Percentiles rank a stretch among this genome's conserved stretches.
These are phyloP conservation scores for Sebastiscus albofasciatus DNA, from an alignment of 2,797 vertebrate species.

Conservation along the genomic window DNA sequence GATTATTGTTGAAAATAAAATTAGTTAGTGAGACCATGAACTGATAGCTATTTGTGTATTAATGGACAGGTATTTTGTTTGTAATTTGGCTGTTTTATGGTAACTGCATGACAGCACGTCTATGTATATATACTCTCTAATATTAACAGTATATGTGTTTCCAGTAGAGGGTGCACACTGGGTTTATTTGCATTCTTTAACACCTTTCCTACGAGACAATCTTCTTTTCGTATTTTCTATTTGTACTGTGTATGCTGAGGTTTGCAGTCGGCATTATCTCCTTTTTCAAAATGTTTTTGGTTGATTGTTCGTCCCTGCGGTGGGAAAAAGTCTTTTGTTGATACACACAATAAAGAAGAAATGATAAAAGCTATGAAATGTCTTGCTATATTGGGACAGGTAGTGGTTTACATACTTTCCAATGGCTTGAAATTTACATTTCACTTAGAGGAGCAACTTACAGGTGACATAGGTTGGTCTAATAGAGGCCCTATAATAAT, in stretches of 20 bases:
- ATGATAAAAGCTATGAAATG: too few relatives aligned
- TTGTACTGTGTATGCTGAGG: too few relatives aligned
- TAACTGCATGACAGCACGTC: not conserved
- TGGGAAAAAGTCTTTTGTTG: too few relatives aligned
- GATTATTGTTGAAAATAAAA: not conserved
- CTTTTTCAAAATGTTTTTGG: not conserved
- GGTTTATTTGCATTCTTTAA: not conserved
- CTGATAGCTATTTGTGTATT: not conserved
- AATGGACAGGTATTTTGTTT: not conserved
- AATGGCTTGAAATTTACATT: not conserved
- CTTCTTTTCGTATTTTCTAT: too few relatives aligned
- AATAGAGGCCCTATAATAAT: not conserved
- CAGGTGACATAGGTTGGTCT: not conserved
- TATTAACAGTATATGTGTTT: too few relatives aligned
- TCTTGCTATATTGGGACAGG: not conserved
- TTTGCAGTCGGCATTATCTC: too few relatives aligned
- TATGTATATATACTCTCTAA: too few relatives aligned
- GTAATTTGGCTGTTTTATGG: not conserved
- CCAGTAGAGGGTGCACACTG: too few relatives aligned
- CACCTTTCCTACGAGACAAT: not conserved
- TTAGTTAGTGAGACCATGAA: not conserved
- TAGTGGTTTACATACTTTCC: not conserved
- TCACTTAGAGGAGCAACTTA: not conserved
- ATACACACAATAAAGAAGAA: too few relatives aligned
- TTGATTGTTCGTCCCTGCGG: too few relatives aligned